Evolutionary conservation across 35 echinoderm and acorn worm species (phyloP).

Genomic region (Heliocidaris erythrogramma): DNA sequence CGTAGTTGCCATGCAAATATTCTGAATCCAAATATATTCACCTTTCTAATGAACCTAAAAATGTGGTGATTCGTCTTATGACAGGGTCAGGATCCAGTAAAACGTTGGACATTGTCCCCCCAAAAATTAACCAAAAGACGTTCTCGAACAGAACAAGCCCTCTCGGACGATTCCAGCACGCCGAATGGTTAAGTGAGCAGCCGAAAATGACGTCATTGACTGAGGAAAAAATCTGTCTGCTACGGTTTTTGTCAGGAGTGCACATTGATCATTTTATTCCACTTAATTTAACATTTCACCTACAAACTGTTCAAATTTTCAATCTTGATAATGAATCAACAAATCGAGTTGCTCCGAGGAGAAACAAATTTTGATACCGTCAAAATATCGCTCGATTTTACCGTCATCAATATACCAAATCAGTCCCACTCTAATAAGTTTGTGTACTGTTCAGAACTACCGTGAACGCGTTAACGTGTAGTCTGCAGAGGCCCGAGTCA

Average conservation of each 20-base stretch:
- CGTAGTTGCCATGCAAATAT: neutral
- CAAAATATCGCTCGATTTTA: too few relatives aligned
- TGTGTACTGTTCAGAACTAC: too few relatives aligned
- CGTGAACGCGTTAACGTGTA: too few relatives aligned
- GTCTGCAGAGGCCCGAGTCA: too few relatives aligned
- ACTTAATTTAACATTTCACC: too few relatives aligned
- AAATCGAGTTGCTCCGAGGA: too few relatives aligned
- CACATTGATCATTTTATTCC: neutral
- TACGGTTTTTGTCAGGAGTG: neutral
- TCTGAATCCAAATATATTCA: conserved; percentile 2
- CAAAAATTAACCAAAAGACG: neutral
- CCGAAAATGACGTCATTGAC: neutral
- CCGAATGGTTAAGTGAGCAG: neutral
- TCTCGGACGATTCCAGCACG: neutral
- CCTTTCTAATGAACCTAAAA: neutral
- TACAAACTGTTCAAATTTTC: too few relatives aligned
- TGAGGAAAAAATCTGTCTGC: neutral
- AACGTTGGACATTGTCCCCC: neutral
- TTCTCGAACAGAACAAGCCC: neutral
- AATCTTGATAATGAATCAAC: too few relatives aligned
- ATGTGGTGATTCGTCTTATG: neutral
- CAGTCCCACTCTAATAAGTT: too few relatives aligned
- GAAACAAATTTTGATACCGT: too few relatives aligned
- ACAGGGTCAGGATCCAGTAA: conserved; percentile 27
- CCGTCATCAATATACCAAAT: too few relatives aligned